Evolutionary conservation across 2,797 vertebrate genomes (phyloP), one percentile per base, ranked within the genome.

Genomic region (Cephalopachus bancanus): DNA sequence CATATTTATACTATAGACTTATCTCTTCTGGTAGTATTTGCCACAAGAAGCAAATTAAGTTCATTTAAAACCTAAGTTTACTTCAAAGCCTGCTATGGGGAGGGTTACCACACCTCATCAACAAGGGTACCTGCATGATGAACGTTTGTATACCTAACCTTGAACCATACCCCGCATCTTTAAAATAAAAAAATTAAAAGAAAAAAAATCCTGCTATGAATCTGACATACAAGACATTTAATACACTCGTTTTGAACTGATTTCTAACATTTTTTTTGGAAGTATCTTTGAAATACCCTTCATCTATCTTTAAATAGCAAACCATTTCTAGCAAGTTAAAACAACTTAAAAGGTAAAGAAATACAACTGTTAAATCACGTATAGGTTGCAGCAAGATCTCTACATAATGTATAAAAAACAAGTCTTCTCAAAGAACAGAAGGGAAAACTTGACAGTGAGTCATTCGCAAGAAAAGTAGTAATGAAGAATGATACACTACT

Each of bases 11-110:
- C 19, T 19, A 14, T n/a, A 24, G 14, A 76, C 3, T 80, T 65
- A 26, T 12, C 5, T 95, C 72, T 92, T 49, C 62, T 67, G 22
- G 22, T 83, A 24, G 20, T 88, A 24, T 94, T 67, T 97, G 64
- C 67, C 44, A 57, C 44, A 91, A 95, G 44, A 93, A 85, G 33
- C 83, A 94, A 78, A 16, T 7, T 24, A 67, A 92, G 55, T 67
- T 76, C 22, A 89, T 74, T 55, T 93, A 95, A 89, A 93, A 95
- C 44, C 19, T 67, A 90, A 92, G 15, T 59, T 71, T 28, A 90
- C 49, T 93, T 79, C 49, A 78, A 96, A 83, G 86, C 60, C 26
- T 69, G 10, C 10, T 59, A 17, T 16, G 16, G 44, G 44, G 44
- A 44, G 44, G 44, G 44, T 3, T 5, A 7, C 44, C 3, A 44